phyloP scores from a whole-genome alignment of 2,113 vertebrate genomes.

The Apodemus sylvaticus region DNA sequence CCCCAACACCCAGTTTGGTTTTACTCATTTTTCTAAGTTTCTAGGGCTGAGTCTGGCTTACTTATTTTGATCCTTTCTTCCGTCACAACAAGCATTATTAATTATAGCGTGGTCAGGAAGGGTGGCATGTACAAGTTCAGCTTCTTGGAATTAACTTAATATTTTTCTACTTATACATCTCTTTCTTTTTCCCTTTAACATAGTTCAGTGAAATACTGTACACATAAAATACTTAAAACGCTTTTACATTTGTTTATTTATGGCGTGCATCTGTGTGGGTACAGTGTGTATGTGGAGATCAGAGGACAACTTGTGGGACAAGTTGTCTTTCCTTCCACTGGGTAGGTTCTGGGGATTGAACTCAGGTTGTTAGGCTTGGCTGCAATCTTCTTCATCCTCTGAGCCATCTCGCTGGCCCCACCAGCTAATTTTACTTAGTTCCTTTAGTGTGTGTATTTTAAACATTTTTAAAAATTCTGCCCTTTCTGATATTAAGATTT shows the following conservation, averaged over 20 bases:
- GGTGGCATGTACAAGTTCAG: conserved; percentile 25
- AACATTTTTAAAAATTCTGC: not conserved
- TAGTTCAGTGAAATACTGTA: conserved; percentile 16
- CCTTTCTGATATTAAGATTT: not conserved
- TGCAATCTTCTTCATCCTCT: not conserved
- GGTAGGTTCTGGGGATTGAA: not conserved
- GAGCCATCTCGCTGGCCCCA: not conserved
- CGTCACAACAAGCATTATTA: conserved; percentile 49
- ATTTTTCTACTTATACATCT: conserved; percentile 17
- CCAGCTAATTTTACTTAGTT: not conserved
- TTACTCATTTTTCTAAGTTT: conserved; percentile 31
- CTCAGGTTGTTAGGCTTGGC: not conserved
- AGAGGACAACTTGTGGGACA: too few species aligned
- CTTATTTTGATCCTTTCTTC: conserved; percentile 58
- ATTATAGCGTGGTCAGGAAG: conserved; percentile 41
- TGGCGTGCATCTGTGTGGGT: not conserved
- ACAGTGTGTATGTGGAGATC: not conserved
- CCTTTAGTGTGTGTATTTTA: not conserved
- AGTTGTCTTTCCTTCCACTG: not conserved
- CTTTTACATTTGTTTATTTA: not conserved
- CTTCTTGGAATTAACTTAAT: conserved; percentile 53
- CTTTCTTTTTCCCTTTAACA: conserved; percentile 5
- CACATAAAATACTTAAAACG: not conserved
- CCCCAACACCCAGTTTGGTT: not conserved
- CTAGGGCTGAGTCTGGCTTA: not conserved